Evolutionary conservation across 2,888 invertebrate species (phyloP).

Genomic region (Sthenelais limicola): DNA sequence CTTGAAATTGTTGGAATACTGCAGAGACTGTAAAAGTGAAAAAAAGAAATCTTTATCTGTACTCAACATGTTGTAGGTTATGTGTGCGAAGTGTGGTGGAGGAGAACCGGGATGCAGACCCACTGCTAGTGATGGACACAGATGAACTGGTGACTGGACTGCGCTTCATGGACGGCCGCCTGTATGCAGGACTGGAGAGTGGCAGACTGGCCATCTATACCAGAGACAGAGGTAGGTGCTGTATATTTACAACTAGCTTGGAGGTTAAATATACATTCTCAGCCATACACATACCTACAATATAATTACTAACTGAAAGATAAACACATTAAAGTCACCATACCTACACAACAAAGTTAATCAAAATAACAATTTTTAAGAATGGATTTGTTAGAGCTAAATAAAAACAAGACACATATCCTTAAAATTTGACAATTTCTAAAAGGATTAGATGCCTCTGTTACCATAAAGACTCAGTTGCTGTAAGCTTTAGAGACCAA

Average conservation of each 20-base stretch:
- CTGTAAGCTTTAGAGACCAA: too few species aligned
- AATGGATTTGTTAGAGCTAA: neutral
- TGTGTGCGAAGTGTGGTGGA: slow-evolving; percentile 40
- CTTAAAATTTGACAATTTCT: neutral
- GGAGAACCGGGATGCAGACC: slow-evolving; percentile 41
- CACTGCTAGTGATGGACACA: slow-evolving; percentile 41
- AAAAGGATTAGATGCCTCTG: neutral
- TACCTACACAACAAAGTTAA: too few species aligned
- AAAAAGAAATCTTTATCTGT: too few species aligned
- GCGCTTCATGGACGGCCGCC: slow-evolving; percentile 87
- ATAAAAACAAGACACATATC: neutral
- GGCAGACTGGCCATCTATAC: slow-evolving; percentile 84
- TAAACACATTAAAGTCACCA: too few species aligned
- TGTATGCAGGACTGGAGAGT: slow-evolving; percentile 89
- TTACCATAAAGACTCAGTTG: too few species aligned
- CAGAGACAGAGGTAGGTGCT: slow-evolving; percentile 73
- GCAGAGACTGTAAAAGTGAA: too few species aligned
- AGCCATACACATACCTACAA: too few species aligned
- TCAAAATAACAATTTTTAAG: neutral
- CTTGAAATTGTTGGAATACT: too few species aligned
- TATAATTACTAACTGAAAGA: too few species aligned
- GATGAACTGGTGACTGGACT: slow-evolving; percentile 79
- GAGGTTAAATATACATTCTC: too few species aligned
- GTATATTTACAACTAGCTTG: too few species aligned
- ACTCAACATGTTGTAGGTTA: slow-evolving; percentile 3